A percentile compares a stretch with the other conserved stretches of the same genome.
Evolutionary conservation across 2,113 vertebrate genomes (phyloP).

Genomic region (Sceloporus undulatus): DNA sequence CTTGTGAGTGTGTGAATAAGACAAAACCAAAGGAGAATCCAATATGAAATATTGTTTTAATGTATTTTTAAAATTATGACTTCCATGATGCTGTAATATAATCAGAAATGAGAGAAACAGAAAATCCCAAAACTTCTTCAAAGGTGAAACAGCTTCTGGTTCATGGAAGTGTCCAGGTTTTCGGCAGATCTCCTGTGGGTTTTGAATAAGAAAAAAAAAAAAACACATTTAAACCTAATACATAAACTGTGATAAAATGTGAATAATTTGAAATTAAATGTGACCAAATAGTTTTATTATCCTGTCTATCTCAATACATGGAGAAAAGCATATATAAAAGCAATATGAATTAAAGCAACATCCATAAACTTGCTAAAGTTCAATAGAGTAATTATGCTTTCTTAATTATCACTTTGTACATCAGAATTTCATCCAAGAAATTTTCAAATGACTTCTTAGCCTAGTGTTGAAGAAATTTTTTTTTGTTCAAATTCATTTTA

Average conservation of each 20-base stretch:
- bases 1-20: not conserved
- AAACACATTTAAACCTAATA: constrained; percentile 13
- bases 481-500: too few relatives aligned
- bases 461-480: not conserved
- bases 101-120: not conserved
- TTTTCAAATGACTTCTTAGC: not conserved
- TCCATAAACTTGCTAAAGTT: not conserved
- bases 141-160: not conserved
- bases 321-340: not conserved
- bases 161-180: not conserved
- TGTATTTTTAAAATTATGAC: not conserved
- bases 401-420: not conserved
- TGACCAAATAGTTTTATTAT: not conserved
- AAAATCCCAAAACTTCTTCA: not conserved
- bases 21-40: not conserved
- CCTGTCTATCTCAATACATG: not conserved
- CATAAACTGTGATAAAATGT: constrained; percentile 29
- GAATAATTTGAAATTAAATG: constrained; percentile 47
- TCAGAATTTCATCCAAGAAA: not conserved
- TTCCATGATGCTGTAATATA: not conserved
- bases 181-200: not conserved
- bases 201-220: not conserved
- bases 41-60: constrained; percentile 5
- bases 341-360: not conserved
- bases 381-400: not conserved